phyloP scores from a whole-genome alignment of 37 sponge, comb jelly and placozoan genomes.

The Diacarnus erythraeanus region DNA sequence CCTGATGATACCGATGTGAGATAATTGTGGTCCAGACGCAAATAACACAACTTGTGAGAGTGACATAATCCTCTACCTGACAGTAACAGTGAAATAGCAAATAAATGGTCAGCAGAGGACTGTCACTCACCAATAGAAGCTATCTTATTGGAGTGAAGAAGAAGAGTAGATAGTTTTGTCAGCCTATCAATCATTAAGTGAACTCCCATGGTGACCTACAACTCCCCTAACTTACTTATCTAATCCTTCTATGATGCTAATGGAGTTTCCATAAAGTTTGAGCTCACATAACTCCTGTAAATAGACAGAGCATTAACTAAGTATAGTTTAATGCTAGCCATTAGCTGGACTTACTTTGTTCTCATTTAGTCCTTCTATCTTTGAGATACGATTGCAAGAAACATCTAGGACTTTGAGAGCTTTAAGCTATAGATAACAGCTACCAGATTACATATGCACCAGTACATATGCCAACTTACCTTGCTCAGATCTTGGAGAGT shows the following conservation, averaged over 20 bases:
- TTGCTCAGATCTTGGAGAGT: neutral
- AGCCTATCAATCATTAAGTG: neutral
- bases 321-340: too few species aligned
- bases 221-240: conserved; percentile 11
- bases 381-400: conserved; percentile 39
- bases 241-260: conserved; percentile 35
- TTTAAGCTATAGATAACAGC: neutral
- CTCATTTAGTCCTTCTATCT: too few species aligned
- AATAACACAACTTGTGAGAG: too few species aligned
- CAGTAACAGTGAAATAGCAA: neutral
- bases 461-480: neutral
- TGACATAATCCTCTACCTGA: neutral
- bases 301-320: too few species aligned
- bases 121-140: neutral
- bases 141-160: neutral
- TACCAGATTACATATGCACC: neutral
- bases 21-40: too few species aligned
- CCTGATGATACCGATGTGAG: too few species aligned
- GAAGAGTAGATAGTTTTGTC: neutral
- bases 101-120: too few species aligned
- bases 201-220: neutral
- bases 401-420: conserved; percentile 31
- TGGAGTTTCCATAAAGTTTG: conserved; percentile 50
- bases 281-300: too few species aligned
- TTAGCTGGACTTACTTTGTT: too few species aligned